phyloP scores from a whole-genome alignment of 2,888 invertebrate genomes.

The Encarsia formosa region DNA sequence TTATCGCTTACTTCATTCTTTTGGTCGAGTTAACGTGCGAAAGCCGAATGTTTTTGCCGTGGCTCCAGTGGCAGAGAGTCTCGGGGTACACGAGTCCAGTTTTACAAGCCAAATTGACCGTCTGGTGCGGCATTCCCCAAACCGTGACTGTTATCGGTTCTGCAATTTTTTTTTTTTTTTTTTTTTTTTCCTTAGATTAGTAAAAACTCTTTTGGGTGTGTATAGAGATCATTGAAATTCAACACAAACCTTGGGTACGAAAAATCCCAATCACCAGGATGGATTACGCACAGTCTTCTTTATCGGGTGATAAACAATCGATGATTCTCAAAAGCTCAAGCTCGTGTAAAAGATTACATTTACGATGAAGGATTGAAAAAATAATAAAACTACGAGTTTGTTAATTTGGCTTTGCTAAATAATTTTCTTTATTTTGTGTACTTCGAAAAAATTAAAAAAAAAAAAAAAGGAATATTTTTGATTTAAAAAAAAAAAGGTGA shows the following conservation, averaged over 20 bases:
- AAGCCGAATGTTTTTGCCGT: slow-evolving; percentile 34
- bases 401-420: too few relatives aligned
- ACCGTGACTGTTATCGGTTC: slow-evolving; percentile 44
- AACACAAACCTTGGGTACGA: slow-evolving; percentile 13
- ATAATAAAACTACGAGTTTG: too few relatives aligned
- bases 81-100: slow-evolving; percentile 34
- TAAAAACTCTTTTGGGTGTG: background rate
- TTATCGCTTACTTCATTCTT: slow-evolving; percentile 35
- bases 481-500: too few relatives aligned
- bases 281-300: slow-evolving; percentile 14
- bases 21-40: slow-evolving; percentile 23
- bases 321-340: slow-evolving; percentile 26
- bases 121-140: slow-evolving; percentile 45
- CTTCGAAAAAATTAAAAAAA: background rate
- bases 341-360: too few relatives aligned
- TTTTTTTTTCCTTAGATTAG: background rate
- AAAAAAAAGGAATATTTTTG: slow-evolving; percentile 1
- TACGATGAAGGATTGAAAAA: too few relatives aligned
- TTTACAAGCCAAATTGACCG: slow-evolving; percentile 45
- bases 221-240: background rate
- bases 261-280: slow-evolving; percentile 30
- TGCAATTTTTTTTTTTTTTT: slow-evolving; percentile 36
- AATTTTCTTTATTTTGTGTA: background rate
- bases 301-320: slow-evolving; percentile 14
- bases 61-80: slow-evolving; percentile 44